phyloP scores from a whole-genome alignment of 2,888 invertebrate genomes.

The Tiphia femorata region DNA sequence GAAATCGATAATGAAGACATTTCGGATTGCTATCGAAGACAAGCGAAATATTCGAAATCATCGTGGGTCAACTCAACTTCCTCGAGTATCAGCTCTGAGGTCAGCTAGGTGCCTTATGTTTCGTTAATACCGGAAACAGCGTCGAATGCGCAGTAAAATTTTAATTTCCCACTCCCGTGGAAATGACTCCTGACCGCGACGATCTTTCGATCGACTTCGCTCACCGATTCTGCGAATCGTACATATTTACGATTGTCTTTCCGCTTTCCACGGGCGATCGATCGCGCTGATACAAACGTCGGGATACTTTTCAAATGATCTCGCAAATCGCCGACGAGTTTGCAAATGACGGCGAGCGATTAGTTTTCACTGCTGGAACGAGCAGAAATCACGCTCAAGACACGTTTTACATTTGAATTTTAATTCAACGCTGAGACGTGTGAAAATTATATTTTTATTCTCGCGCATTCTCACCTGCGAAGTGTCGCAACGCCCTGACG shows the following conservation, averaged over 20 bases:
- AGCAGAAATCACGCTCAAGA: too few relatives aligned
- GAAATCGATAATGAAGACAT: too few relatives aligned
- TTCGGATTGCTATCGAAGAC: too few relatives aligned
- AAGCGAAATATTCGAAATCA: too few relatives aligned
- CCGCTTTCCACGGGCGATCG: not conserved
- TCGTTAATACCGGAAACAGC: constrained; percentile 37
- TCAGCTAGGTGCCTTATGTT: constrained; percentile 39
- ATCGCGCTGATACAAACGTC: not conserved
- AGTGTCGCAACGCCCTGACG: too few relatives aligned
- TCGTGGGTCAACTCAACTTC: too few relatives aligned
- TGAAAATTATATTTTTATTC: too few relatives aligned
- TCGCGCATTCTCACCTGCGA: too few relatives aligned
- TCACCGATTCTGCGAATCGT: not conserved
- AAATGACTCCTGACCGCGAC: not conserved
- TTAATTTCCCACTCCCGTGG: not conserved
- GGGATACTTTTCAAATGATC: not conserved
- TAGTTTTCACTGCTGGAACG: too few relatives aligned
- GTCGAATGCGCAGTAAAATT: constrained; percentile 2
- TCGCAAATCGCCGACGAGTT: not conserved
- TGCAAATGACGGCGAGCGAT: not conserved
- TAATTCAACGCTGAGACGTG: too few relatives aligned
- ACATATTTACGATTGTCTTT: not conserved
- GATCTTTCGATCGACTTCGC: not conserved
- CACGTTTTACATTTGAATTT: too few relatives aligned
- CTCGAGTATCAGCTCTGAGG: too few relatives aligned